phyloP scores from a whole-genome alignment of 2,888 invertebrate species.

The Cepaea hortensis region DNA sequence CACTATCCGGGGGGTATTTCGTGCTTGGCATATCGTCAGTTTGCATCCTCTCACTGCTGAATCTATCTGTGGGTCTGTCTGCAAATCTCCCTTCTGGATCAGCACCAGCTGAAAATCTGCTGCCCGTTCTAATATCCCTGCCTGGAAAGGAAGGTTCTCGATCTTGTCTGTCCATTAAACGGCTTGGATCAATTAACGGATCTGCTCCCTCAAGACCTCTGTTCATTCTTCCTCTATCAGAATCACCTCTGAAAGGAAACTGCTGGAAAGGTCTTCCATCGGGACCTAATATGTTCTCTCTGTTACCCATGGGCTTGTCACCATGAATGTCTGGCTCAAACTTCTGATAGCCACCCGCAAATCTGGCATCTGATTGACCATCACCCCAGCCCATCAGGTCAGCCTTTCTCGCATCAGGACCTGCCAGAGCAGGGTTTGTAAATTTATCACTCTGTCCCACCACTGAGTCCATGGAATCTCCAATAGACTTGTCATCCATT shows the following conservation, averaged over 20 bases:
- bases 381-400: slow-evolving; percentile 29
- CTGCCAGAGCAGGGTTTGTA: not conserved
- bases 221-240: slow-evolving; percentile 9
- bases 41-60: not conserved
- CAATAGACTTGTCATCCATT: slow-evolving; percentile 26
- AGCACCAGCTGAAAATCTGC: slow-evolving; percentile 12
- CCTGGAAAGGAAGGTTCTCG: slow-evolving; percentile 4
- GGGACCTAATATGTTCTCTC: slow-evolving; percentile 14
- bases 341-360: not conserved
- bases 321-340: slow-evolving; percentile 17
- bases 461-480: not conserved
- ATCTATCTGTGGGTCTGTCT: slow-evolving; percentile 27
- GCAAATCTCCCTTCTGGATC: slow-evolving; percentile 21
- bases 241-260: slow-evolving; percentile 23
- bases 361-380: not conserved
- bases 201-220: slow-evolving; percentile 9
- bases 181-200: slow-evolving; percentile 2
- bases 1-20: slow-evolving; percentile 41
- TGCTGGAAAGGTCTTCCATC: slow-evolving; percentile 30
- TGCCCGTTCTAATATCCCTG: slow-evolving; percentile 31
- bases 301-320: slow-evolving; percentile 6
- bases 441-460: not conserved
- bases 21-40: slow-evolving; percentile 41
- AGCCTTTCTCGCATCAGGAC: slow-evolving; percentile 18
- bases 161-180: slow-evolving; percentile 23